Evolutionary conservation across 2,113 vertebrate genomes (phyloP), one percentile per base, ranked within the genome.

Genomic region (Corythoichthys haematopterus): DNA sequence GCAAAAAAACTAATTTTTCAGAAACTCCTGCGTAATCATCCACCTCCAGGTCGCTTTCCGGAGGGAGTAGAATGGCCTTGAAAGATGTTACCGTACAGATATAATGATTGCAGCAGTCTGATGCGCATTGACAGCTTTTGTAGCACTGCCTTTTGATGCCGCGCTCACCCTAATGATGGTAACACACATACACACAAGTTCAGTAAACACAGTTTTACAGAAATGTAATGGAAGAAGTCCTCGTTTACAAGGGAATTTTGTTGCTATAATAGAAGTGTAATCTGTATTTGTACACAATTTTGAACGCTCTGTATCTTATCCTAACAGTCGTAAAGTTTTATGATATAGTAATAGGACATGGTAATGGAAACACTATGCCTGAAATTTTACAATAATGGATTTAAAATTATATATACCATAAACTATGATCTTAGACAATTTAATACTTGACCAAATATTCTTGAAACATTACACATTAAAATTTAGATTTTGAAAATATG

Each of bases 91-190:
- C 35, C 60, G 75, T 80, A 74, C 69, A 60, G 79, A 56, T 69
- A 15, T 53, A 20, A 71, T 85, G 83, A 84, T 78, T 79, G 79
- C 61, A 35, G 45, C 72, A 69, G 71, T 74, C 69, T 79, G 77
- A 80, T 79, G 60, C 66, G 75, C 71, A 68, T 58, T 66, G 82
- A 67, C 72, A 16, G 69, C 59, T 67, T 80, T 46, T 12, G 69
- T 65, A 68, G 75, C 51, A 9, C 69, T 76, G 28, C 58, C 71
- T 62, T 87, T 84, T 86, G 71, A 87, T 86, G 60, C 11, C 37
- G 20, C n/a, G 40, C 59, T 47, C 20, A 28, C 9, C 81, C 43
- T 11, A 6, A 57, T 52, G 58, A 67, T 64, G 36, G 43, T 43
- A 43, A 43, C 40, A 43, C 40, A 43, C 40, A 48, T 68, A 46